Evolutionary conservation across 2,797 vertebrate species (phyloP), one percentile per base, ranked within the genome.

Genomic region (Brachymystax lenok): DNA sequence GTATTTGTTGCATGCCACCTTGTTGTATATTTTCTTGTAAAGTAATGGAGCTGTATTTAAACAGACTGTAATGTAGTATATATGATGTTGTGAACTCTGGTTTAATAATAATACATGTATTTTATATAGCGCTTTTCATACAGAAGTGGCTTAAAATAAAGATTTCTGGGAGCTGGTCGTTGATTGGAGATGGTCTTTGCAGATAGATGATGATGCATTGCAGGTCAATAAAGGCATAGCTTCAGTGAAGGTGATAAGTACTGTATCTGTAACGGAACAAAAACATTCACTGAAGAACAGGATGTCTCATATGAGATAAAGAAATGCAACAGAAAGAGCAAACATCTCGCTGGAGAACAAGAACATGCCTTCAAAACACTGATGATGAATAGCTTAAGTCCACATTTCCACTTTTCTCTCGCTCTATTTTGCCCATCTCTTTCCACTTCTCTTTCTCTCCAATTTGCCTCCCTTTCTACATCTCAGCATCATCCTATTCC

Each of bases 261-360:
- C 69, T 13, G 30, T 7, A 54, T n/a, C 1, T 30, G n/a, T 21
- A 8, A 33, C 27, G 2, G 68, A 69, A n/a, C 33, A n/a, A 66
- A 70, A 12, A 51, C 14, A 33, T n/a, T n/a, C 54, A 27, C 24
- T 19, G 54, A 5, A 27, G 50, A 67, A 75, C 59, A 59, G 54
- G 35, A 75, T 50, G 46, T 64, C 51, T 74, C 70, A 28, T 69
- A 56, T 71, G 13, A 64, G 59, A 63, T 61, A 76, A 77, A 27
- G 10, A 71, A 3, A 6, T 17, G 5, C 21, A 52, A 71, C 66
- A 14, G 40, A 28, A 68, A 80, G 19, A 69, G 51, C 33, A 19
- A 28, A 68, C 33, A 21, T 16, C 40, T 71, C 71, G 7, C 54
- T 61, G 16, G 8, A 30, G 24, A 59, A 59, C 27, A 40, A 19